Evolutionary conservation across 92 coral and sea anemone genomes (phyloP).

Genomic region (Metridium senile): DNA sequence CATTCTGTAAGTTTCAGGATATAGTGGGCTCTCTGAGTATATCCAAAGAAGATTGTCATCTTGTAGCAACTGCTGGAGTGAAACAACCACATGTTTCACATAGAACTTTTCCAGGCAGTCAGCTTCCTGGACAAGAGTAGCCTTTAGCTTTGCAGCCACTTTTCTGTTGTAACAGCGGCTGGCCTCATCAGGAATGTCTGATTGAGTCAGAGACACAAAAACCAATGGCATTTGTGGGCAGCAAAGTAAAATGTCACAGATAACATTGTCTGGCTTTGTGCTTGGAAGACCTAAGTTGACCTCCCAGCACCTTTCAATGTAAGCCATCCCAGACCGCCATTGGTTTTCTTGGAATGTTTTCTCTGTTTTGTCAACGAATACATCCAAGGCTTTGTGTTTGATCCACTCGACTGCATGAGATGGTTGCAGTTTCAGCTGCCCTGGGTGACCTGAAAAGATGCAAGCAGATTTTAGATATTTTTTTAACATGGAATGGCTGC

Average conservation of each 20-base stretch:
- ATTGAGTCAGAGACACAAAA: background rate
- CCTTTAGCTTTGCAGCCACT: constrained; percentile 6
- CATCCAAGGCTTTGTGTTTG: background rate
- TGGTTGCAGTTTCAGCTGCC: constrained; percentile 2
- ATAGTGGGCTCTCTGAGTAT: background rate
- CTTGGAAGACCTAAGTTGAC: background rate
- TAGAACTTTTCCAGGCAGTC: constrained; percentile 1
- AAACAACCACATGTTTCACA: background rate
- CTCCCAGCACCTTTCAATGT: constrained; percentile 7
- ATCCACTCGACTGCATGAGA: background rate
- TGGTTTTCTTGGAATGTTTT: no score
- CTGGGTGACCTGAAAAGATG: background rate
- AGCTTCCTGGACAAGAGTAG: background rate
- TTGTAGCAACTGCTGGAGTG: background rate
- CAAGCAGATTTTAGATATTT: no score
- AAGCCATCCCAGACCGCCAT: background rate
- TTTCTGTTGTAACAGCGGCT: background rate
- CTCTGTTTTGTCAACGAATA: background rate
- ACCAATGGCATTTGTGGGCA: background rate
- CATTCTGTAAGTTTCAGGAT: constrained; percentile 8
- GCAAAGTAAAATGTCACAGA: constrained; percentile 4
- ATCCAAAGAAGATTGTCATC: background rate
- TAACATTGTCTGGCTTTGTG: background rate
- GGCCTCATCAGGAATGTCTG: background rate
- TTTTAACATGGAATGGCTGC: background rate